Evolutionary conservation across 2,888 invertebrate species (phyloP), one percentile per base, ranked within the genome.

Genomic region (Caenorhabditis sp.): DNA sequence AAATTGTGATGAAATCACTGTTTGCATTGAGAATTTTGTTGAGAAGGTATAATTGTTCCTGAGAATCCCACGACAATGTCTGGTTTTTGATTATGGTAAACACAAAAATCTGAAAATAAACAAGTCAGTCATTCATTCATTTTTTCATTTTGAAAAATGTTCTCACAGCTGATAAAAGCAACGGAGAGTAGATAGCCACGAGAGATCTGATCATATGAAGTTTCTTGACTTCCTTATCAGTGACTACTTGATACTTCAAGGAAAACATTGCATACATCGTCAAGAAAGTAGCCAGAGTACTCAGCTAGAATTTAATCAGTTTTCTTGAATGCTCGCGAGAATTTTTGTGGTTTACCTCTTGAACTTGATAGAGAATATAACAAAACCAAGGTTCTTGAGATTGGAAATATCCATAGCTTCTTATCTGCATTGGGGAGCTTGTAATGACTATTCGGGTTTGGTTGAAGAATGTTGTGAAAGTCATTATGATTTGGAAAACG

Each of bases 161-260:
- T n/a, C 37, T 15, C 32, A 74, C 74, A 2, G 13, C 32, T 1
- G 74, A 74, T 9, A 74, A 4, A 9, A 58, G 9, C 6, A 74
- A 37, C 11, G 74, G 65, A n/a, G 28, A 65, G 47, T 65, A 74
- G 28, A 74, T 65, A 22, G 18, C 51, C 3, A 51, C 24, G 26
- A 58, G 65, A 4, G 35, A 56, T 32, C 65, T 74, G 11, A 37
- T 11, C 20, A 72, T 58, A 24, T 50, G 44, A 0, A 64, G 32
- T 11, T 72, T 72, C 9, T 9, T 50, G 35, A 72, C 47, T 35
- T 64, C 47, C 22, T 47, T 47, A 15, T 64, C 72, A 6, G 47
- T 50, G 2, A 72, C 72, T 18, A 72, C 44, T 72, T 64, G 55
- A 20, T 72, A 72, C 13, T 72, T 72, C 5, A 72, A 24, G 32